Base-by-base conservation (phyloP, 2,888 invertebrate species). In the Eupithecia dodoneata region DNA sequence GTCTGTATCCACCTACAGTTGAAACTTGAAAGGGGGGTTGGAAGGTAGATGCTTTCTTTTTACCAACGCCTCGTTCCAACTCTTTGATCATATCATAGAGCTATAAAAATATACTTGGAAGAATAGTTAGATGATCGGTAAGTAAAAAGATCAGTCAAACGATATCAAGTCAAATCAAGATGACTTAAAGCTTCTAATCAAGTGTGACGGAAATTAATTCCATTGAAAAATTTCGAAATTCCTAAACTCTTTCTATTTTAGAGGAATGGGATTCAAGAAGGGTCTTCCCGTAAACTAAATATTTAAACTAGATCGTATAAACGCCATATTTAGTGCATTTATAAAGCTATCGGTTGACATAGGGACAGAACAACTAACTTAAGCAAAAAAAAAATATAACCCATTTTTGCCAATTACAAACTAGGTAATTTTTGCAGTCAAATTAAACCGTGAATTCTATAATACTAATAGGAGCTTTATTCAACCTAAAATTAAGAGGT, bases 71-170 rank as follows among this genome's bases (percentile, higher is more conserved):
- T n/a, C 70, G 47, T 52, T 18, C 74, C 72, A 79, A 75, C 76
- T 77, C 78, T 78, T 77, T 78, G 78, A 81, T 78, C 67, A 75
- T 71, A 75, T 69, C 59, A 63, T 1, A 72, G 72, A 74, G 74
- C 47, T 42, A 63, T 72, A 45, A 44, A 63, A 47, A 63, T 66
- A 49, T 49, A 52, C 4, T 52, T 15, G 4, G 12, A 47, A 10
- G 47, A 12, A 47, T 47, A 47, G 52, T 30, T 30, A 30, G 30
- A 30, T 1, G 30, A 30, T 30, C 30, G 30, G 15, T 52, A 15
- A 15, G 52, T 49, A 30, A 55, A 30, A 30, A 30, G 30, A 30
- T 30, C 30, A 30, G 30, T 30, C 30, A 30, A 30, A 30, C 30
- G 30, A 30, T 30, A 30, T 30, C 30, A 30, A 30, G 30, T 30